Conservation (phyloP, 2,113 vertebrate genomes). For the Junco hyemalis region DNA sequence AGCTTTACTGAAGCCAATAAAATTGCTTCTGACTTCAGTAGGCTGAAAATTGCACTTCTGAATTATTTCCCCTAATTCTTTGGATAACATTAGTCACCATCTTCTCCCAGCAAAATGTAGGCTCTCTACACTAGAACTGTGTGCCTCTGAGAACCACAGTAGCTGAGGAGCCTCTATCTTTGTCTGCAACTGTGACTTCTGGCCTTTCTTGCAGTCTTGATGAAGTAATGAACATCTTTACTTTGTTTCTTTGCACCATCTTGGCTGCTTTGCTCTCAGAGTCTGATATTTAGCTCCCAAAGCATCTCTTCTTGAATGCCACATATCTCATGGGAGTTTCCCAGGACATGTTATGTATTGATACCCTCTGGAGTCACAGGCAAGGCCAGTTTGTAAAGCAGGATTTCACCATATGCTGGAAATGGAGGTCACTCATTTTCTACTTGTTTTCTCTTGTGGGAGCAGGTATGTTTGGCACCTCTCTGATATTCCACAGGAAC, state of each 20-base stretch:
- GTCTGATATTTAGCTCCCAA: background rate
- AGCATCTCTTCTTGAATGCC: background rate
- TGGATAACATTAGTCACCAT: background rate
- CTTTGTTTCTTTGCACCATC: background rate
- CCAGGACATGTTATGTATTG: background rate
- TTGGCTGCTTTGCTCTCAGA: background rate
- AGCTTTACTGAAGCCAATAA: background rate
- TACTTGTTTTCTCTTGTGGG: background rate
- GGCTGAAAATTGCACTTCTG: background rate
- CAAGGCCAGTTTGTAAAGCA: background rate
- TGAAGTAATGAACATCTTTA: background rate
- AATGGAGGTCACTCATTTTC: background rate
- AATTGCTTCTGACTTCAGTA: background rate
- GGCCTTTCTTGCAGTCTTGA: background rate
- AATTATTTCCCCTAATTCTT: background rate
- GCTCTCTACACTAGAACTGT: background rate
- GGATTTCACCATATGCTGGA: background rate
- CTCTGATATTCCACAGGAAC: background rate
- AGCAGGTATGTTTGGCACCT: background rate
- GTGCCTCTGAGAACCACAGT: background rate
- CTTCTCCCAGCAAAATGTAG: background rate
- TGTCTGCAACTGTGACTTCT: background rate
- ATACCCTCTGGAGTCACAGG: background rate
- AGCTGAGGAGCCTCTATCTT: background rate
- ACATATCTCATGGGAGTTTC: background rate